Evolutionary conservation across 1,140 invertebrate genomes (phyloP), one percentile per base, ranked within the genome.

Genomic region (Vanessa tameamea): DNA sequence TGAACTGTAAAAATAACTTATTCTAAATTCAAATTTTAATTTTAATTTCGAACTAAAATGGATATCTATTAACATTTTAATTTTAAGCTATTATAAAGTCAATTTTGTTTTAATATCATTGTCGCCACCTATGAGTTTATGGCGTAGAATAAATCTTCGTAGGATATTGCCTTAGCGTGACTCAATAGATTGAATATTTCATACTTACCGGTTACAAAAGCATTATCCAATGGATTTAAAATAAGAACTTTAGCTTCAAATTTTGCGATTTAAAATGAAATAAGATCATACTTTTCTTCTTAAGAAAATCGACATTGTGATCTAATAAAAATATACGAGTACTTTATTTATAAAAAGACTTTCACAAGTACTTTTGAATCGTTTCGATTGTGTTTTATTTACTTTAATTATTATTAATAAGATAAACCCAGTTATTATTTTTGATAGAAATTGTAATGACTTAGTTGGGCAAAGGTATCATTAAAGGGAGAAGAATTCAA

Each of bases 121-220:
- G 16, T 53, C n/a, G 50, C 15, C 55, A 23, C 55, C 20, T 26
- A 57, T 55, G 15, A 26, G 55, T 15, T 59, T 15, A 61, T 61
- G 13, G 57, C 13, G 15, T 23, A 37, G 26, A 61, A 61, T 61
- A 61, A 31, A 61, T 61, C 53, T 37, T 15, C 16, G 16, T 37
- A 37, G 31, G 8, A 57, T 61, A 37, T 61, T 61, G 57, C 23
- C 14, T 26, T 53, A 53, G 20, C 55, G 55, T 57, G 2, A 23
- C 13, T 57, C 20, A 23, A 61, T n/a, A 61, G 23, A 61, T 15
- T 61, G 26, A 61, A 61, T 61, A 57, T 57, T 57, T 61, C 31
- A 61, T 61, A 61, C 23, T 57, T 26, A 26, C 23, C 55, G 20
- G 20, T 37, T 12, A 61, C 4, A 37, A 61, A 31, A 37, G 23